Evolutionary conservation across 2,888 invertebrate species (phyloP).

Genomic region (Netelia fuscicornis): DNA sequence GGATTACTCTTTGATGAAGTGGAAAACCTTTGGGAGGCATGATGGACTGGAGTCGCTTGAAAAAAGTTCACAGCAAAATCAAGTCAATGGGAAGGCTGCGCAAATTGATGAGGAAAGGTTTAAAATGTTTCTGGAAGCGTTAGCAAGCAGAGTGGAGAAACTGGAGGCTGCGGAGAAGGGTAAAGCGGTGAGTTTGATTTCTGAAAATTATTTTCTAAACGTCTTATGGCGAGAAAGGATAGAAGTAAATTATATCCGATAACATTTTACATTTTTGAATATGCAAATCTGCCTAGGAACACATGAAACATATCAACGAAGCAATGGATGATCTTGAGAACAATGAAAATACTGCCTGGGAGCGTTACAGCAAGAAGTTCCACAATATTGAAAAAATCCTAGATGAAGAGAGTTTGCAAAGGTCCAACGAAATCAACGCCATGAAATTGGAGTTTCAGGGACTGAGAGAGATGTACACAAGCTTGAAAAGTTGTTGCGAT

Average conservation of each 20-base stretch:
- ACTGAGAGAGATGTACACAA: constrained; percentile 74
- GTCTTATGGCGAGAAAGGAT: too few species aligned
- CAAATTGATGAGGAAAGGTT: constrained; percentile 65
- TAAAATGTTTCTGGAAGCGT: constrained; percentile 70
- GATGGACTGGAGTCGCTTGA: background rate
- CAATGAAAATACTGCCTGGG: constrained; percentile 68
- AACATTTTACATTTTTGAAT: too few species aligned
- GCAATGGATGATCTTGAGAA: constrained; percentile 70
- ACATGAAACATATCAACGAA: constrained; percentile 72
- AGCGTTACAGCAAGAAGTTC: constrained; percentile 72
- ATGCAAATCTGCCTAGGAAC: constrained; percentile 70
- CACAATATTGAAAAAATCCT: constrained; percentile 48
- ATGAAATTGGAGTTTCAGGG: constrained; percentile 78
- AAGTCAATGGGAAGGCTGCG: background rate
- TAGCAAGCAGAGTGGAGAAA: constrained; percentile 74
- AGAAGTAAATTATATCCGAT: too few species aligned
- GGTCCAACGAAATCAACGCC: constrained; percentile 71
- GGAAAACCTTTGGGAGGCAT: background rate
- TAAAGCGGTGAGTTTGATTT: constrained; percentile 68
- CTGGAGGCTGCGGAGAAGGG: constrained; percentile 73
- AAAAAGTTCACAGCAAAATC: background rate
- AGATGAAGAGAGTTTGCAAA: constrained; percentile 58
- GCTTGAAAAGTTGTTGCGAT: constrained; percentile 78
- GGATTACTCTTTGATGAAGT: constrained; percentile 3
- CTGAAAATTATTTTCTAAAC: constrained; percentile 2